phyloP scores from a whole-genome alignment of 2,888 invertebrate species.

The Acanthosoma haemorrhoidale region DNA sequence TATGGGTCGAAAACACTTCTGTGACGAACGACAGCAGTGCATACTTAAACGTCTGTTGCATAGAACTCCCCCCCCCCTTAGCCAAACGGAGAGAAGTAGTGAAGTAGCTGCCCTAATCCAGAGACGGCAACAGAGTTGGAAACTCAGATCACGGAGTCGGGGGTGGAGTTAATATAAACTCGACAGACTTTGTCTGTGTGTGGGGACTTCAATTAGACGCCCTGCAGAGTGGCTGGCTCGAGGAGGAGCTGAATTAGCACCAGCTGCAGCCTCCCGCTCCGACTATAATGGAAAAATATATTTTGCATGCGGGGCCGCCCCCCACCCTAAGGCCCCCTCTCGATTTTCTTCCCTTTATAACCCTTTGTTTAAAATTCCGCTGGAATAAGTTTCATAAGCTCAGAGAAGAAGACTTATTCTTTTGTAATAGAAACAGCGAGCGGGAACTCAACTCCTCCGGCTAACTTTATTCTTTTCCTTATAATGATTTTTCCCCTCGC shows the following conservation, averaged over 20 bases:
- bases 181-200: background rate
- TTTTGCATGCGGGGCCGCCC: background rate
- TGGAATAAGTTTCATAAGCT: conserved; percentile 12
- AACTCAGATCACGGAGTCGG: too few relatives aligned
- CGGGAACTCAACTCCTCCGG: conserved; percentile 1
- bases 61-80: too few relatives aligned
- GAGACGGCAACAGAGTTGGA: too few relatives aligned
- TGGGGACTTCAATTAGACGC: conserved; percentile 1
- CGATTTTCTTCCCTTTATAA: conserved; percentile 6
- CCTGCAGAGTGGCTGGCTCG: background rate
- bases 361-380: conserved; percentile 5
- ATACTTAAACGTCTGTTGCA: too few relatives aligned
- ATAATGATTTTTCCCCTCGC: background rate
- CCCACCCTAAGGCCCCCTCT: too few relatives aligned
- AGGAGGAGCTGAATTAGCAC: too few relatives aligned
- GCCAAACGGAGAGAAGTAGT: too few relatives aligned
- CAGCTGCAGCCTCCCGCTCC: background rate
- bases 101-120: too few relatives aligned
- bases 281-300: conserved; percentile 10
- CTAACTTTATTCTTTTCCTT: conserved; percentile 2
- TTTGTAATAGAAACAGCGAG: conserved; percentile 3
- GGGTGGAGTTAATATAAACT: background rate
- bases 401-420: conserved; percentile 3
- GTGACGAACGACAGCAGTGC: too few relatives aligned
- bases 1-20: too few relatives aligned